These are phyloP conservation scores for Echinops telfairi DNA, from an alignment of 2,113 vertebrate genomes.

Conservation along the genomic window DNA sequence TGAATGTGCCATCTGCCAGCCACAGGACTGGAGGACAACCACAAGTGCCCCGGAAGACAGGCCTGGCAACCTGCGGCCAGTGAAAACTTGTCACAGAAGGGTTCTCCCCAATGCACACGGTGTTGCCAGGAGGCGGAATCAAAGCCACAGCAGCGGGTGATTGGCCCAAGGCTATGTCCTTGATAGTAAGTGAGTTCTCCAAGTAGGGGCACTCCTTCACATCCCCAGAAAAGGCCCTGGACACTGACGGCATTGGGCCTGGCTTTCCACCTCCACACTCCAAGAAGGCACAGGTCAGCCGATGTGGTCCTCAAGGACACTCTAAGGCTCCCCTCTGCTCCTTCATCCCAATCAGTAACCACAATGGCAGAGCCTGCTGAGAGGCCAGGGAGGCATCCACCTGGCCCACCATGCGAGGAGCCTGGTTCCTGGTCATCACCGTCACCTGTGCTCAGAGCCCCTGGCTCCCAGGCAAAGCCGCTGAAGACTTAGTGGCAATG, in stretches of 20 bases:
- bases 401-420: not conserved
- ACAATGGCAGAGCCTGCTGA: fast-evolving
- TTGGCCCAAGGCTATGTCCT: fast-evolving
- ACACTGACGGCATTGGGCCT: not conserved
- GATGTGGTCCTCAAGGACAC: not conserved
- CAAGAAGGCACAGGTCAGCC: not conserved
- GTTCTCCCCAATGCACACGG: not conserved
- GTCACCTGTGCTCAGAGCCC: not conserved
- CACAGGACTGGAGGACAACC: not conserved
- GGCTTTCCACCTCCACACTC: not conserved
- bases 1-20: not conserved
- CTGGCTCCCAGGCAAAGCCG: not conserved
- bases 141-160: not conserved
- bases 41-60: not conserved
- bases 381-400: too few species aligned
- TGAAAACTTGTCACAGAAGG: not conserved
- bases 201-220: too few species aligned
- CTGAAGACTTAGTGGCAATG: not conserved
- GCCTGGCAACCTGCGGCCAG: not conserved
- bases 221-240: not conserved
- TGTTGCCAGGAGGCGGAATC: not conserved
- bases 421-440: not conserved
- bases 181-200: too few species aligned
- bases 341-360: not conserved
- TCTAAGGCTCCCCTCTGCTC: not conserved